Evolutionary conservation across 2,888 invertebrate species (phyloP).

Genomic region (Pristionchus exspectatus): DNA sequence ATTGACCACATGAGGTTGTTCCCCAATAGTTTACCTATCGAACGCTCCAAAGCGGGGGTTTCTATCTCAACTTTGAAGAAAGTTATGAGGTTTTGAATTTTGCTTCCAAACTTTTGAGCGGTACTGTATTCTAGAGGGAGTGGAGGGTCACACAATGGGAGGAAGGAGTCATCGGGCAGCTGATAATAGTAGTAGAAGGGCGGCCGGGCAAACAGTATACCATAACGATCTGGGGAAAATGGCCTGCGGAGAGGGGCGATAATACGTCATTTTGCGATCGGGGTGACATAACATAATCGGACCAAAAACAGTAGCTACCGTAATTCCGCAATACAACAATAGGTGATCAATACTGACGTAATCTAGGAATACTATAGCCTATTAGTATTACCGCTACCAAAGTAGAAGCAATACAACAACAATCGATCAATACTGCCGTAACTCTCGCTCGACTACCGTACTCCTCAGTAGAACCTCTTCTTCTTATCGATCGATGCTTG

Average conservation of each 20-base stretch:
- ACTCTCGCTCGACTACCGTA: not conserved
- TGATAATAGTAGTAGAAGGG: not conserved
- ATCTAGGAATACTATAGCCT: not conserved
- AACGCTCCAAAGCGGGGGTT: too few species aligned
- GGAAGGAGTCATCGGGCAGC: not conserved
- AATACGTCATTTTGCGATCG: not conserved
- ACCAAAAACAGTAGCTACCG: not conserved
- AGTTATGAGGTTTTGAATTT: too few species aligned
- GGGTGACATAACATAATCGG: not conserved
- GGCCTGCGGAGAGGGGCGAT: not conserved
- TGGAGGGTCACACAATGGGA: not conserved
- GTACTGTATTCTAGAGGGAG: too few species aligned
- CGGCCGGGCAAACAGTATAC: not conserved
- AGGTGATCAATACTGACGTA: not conserved
- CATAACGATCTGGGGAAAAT: not conserved
- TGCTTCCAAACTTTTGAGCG: too few species aligned
- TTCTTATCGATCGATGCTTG: slow-evolving; percentile 46
- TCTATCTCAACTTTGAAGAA: too few species aligned
- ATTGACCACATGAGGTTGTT: too few species aligned
- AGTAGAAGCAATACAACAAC: not conserved
- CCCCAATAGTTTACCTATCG: too few species aligned
- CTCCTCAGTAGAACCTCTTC: slow-evolving; percentile 46
- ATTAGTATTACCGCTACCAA: not conserved
- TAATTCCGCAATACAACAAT: too few species aligned
- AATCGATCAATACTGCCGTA: not conserved